Base-by-base conservation (phyloP, 2,113 vertebrate species). In the Poecile atricapillus region DNA sequence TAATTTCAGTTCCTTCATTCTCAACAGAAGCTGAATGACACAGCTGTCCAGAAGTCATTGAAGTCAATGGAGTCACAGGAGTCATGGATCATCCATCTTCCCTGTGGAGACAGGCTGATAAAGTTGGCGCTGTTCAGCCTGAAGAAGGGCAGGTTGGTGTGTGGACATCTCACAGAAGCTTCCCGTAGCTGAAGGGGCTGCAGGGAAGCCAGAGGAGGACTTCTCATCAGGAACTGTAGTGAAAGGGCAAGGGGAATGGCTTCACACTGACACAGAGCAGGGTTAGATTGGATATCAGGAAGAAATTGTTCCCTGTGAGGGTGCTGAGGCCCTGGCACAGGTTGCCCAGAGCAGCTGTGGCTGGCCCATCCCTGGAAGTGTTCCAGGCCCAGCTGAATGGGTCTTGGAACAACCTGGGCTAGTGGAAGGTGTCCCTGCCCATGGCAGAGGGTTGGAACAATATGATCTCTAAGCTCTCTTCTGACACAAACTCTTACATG, bases 361-460 rank as follows among this genome's bases (percentile, higher is more conserved):
- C 13, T 89, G 62, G 14, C 6, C n/a, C 62, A 82, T 75, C 24
- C 24, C 46, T 68, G 46, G 37, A 0, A 68, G 7, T 39, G 53
- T 22, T 0, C 78, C 0, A 75, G 20, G 53, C 19, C n/a, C 17
- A 39, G 7, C 1, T 67, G 6, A 20, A 59, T 4, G 5, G 37
- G 13, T 28, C 27, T 67, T 1, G 0, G 50, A 59, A 60, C 9
- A n/a, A 7, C 19, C 19, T 59, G 41, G 23, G 3, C 0, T 7
- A 6, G 28, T 33, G 60, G 27, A 27, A 74, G 28, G 8, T 59
- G 33, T 28, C 52, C 37, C 44, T 58, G 52, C 10, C 27, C 22
- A 17, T 17, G 46, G 33, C 60, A 52, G 37, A 5, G 5, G 3
- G 5, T 1, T 49, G 11, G 58, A 31, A 50, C 1, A 4, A 15